These are phyloP conservation scores for Nebria brevicollis DNA, from an alignment of 2,888 invertebrate genomes.

Conservation along the genomic window DNA sequence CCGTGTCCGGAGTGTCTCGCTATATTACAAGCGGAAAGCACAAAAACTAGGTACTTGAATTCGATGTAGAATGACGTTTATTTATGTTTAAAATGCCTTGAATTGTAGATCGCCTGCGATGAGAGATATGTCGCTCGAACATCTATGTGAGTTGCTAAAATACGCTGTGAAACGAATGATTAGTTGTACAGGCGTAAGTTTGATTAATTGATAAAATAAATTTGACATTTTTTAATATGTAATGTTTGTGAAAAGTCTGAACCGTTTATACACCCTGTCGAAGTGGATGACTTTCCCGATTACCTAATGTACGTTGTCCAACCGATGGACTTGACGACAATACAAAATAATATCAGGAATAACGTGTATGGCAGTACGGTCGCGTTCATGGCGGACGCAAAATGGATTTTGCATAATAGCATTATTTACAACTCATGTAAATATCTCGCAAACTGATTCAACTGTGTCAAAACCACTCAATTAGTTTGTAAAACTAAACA, in stretches of 20 bases:
- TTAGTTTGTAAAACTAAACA: neutral
- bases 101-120: slow-evolving; percentile 72
- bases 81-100: neutral
- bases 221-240: neutral
- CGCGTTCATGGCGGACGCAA: slow-evolving; percentile 88
- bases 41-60: slow-evolving; percentile 69
- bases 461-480: neutral
- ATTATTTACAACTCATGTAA: slow-evolving; percentile 85
- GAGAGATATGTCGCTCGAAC: slow-evolving; percentile 77
- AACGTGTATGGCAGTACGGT: slow-evolving; percentile 87
- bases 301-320: slow-evolving; percentile 86
- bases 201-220: slow-evolving; percentile 22
- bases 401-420: slow-evolving; percentile 95
- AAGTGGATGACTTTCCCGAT: slow-evolving; percentile 74
- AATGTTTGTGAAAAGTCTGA: slow-evolving; percentile 70
- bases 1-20: slow-evolving; percentile 88
- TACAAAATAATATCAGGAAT: slow-evolving; percentile 80
- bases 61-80: neutral
- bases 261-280: slow-evolving; percentile 82
- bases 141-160: slow-evolving; percentile 80
- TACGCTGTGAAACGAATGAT: slow-evolving; percentile 85
- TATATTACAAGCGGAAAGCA: slow-evolving; percentile 77
- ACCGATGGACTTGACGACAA: slow-evolving; percentile 83
- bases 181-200: slow-evolving; percentile 80
- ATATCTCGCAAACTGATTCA: neutral